Conservation (phyloP, 2,113 vertebrate species). For the Ivindomyrus marchei region DNA sequence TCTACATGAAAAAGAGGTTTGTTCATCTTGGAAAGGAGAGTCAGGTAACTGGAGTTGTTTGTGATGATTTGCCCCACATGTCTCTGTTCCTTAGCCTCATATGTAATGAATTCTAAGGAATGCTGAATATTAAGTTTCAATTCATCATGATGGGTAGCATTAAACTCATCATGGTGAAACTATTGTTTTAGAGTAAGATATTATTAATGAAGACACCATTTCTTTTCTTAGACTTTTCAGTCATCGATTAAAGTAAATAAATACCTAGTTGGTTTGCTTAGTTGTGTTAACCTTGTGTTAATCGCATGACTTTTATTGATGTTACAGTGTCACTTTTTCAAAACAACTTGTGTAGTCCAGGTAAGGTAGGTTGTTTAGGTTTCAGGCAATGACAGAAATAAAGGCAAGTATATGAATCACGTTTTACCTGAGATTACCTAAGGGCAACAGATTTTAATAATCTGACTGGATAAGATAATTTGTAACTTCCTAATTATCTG, state of each 20-base stretch:
- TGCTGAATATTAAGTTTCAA: background rate
- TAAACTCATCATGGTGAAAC: background rate
- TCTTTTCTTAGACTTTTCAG: background rate
- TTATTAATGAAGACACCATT: background rate
- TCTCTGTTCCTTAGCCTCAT: background rate
- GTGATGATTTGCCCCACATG: background rate
- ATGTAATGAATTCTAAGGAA: background rate
- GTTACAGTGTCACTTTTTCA: background rate
- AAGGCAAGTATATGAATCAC: background rate
- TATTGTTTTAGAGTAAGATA: background rate
- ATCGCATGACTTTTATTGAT: background rate
- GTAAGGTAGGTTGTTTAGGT: background rate
- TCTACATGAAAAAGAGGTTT: background rate
- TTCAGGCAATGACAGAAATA: background rate
- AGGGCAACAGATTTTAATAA: background rate
- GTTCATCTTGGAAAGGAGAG: background rate
- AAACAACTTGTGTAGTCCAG: background rate
- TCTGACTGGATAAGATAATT: background rate
- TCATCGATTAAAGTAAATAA: background rate
- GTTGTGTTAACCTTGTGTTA: background rate
- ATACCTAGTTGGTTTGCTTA: background rate
- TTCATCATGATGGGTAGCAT: background rate
- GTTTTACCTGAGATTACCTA: background rate
- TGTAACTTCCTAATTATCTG: slow-evolving; percentile 7
- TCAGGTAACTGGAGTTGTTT: background rate